Percentiles rank a stretch among this genome's conserved stretches.
phyloP scores from a whole-genome alignment of 2,888 invertebrate genomes.

The Macrophya annulata region DNA sequence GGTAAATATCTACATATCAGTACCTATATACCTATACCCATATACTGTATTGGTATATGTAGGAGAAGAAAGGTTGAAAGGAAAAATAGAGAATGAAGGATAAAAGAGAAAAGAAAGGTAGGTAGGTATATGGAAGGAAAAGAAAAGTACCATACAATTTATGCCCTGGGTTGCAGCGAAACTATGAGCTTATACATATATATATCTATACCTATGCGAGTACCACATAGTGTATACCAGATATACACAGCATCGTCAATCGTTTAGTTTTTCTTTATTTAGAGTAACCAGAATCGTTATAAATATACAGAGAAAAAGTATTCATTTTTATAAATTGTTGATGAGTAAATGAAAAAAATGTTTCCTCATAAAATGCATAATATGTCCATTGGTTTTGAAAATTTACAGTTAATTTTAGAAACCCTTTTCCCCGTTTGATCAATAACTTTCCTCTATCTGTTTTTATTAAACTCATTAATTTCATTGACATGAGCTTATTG shows the following conservation, averaged over 20 bases:
- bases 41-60: not conserved
- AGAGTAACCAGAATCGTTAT: not conserved
- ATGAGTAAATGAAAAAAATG: not conserved
- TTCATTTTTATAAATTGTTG: not conserved
- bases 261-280: conserved; percentile 27
- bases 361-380: not conserved
- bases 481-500: not conserved
- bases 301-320: not conserved
- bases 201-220: not conserved
- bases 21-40: not conserved
- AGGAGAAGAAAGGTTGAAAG: conserved; percentile 16
- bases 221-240: not conserved
- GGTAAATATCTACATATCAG: conserved; percentile 16
- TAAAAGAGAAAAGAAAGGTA: not conserved
- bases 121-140: not conserved
- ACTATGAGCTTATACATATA: not conserved
- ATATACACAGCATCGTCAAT: conserved; percentile 1
- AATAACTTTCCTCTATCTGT: not conserved
- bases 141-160: conserved; percentile 9
- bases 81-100: not conserved
- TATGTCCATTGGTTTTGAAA: not conserved
- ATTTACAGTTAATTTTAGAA: no score
- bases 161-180: conserved; percentile 23
- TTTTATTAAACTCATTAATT: not conserved
- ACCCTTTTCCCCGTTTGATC: not conserved